phyloP scores from a whole-genome alignment of 1,140 invertebrate species.

The Orussus abietinus region DNA sequence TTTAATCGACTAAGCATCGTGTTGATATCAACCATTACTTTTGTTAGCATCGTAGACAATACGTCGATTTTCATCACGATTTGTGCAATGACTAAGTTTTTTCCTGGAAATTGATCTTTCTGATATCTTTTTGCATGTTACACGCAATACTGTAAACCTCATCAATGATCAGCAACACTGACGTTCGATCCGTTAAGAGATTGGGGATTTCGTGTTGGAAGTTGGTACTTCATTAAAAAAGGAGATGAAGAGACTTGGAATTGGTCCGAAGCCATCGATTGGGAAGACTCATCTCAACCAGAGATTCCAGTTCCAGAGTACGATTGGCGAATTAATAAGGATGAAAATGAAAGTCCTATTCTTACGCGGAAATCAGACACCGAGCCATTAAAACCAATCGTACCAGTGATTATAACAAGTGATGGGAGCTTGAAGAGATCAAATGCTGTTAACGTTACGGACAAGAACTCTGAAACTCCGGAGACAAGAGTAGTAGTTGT shows the following conservation, averaged over 20 bases:
- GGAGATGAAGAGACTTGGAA: background rate
- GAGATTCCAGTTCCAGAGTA: background rate
- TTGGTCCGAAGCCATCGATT: constrained; percentile 5
- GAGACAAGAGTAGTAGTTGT: too few species aligned
- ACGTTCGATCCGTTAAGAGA: constrained; percentile 31
- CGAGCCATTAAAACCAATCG: background rate
- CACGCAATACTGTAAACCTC: too few species aligned
- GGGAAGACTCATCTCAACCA: background rate
- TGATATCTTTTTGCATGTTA: too few species aligned
- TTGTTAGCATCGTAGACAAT: constrained; percentile 11
- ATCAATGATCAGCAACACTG: constrained; percentile 26
- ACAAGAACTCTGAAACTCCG: too few species aligned
- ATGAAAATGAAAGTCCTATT: constrained; percentile 10
- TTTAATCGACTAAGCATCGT: too few species aligned
- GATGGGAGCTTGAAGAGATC: constrained; percentile 12
- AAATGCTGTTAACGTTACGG: too few species aligned
- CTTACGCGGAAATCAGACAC: background rate
- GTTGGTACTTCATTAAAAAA: constrained; percentile 39
- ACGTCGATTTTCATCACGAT: too few species aligned
- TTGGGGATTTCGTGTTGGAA: constrained; percentile 36
- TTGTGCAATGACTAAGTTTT: too few species aligned
- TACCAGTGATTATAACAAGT: background rate
- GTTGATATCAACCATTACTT: background rate
- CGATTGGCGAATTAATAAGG: background rate
- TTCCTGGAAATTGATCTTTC: too few species aligned